phyloP scores from a whole-genome alignment of 2,797 vertebrate genomes.

The Lepidocolaptes lacrymiger region DNA sequence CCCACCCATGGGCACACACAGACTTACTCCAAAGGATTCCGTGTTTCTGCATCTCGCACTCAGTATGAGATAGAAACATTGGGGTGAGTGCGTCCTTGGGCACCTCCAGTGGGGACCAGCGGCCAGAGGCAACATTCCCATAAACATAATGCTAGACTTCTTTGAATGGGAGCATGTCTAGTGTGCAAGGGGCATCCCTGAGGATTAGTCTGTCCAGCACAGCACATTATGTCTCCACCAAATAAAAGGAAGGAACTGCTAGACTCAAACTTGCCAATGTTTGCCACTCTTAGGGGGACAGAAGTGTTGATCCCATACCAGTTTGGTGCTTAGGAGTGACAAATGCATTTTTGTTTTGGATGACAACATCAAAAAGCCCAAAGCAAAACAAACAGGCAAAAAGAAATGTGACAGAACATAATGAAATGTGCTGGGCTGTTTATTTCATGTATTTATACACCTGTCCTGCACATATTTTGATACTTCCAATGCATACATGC shows the following conservation, averaged over 20 bases:
- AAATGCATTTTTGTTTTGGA: not conserved
- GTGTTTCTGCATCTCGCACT: not conserved
- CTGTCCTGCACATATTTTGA: not conserved
- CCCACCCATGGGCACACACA: rapidly evolving
- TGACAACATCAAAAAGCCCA: not conserved
- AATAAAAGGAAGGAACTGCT: not conserved
- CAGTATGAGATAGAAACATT: not conserved
- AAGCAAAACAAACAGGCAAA: not conserved
- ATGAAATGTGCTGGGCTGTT: not conserved
- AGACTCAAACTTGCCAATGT: not conserved
- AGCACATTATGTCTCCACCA: not conserved
- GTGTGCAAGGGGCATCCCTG: not conserved
- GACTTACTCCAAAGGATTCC: not conserved
- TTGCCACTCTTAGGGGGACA: not conserved
- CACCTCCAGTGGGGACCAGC: not conserved
- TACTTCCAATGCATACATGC: not conserved
- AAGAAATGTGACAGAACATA: not conserved
- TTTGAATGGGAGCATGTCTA: not conserved
- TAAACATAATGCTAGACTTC: not conserved
- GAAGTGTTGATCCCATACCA: not conserved
- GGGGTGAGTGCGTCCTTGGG: not conserved
- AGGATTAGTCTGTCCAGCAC: not conserved
- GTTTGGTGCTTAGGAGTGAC: not conserved
- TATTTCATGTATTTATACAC: not conserved
- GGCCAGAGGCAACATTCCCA: not conserved